Conservation (phyloP, 2,113 vertebrate genomes). For the Mesembrinibis cayennensis region DNA sequence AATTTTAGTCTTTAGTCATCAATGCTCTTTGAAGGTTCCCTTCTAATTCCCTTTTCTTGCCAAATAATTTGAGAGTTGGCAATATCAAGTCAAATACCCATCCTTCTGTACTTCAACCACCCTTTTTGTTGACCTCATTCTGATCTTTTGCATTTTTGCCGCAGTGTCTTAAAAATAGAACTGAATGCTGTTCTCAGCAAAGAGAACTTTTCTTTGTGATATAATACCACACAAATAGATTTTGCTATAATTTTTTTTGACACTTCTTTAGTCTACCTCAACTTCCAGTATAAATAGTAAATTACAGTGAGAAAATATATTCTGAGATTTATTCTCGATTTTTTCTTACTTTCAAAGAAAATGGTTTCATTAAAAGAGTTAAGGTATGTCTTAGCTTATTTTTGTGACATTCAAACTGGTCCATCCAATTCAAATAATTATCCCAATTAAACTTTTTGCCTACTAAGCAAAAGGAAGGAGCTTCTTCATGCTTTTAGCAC, state of each 20-base stretch:
- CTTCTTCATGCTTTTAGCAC: not conserved
- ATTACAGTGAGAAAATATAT: not conserved
- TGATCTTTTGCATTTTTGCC: not conserved
- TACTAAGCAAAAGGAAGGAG: not conserved
- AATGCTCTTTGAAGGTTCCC: conserved; percentile 62
- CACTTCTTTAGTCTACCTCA: not conserved
- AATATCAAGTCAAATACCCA: not conserved
- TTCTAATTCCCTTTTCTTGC: conserved; percentile 56
- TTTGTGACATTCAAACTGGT: not conserved
- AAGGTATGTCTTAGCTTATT: not conserved
- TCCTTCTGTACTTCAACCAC: not conserved
- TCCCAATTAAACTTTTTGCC: not conserved
- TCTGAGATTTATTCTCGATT: not conserved
- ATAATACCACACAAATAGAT: not conserved
- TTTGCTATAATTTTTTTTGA: not conserved
- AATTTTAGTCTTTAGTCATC: conserved; percentile 8
- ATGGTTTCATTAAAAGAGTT: not conserved
- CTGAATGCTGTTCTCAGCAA: not conserved
- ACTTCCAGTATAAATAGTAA: not conserved
- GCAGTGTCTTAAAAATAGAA: not conserved
- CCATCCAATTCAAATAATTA: not conserved
- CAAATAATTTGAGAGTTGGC: conserved; percentile 52
- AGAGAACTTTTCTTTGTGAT: not conserved
- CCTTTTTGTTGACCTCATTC: conserved; percentile 8
- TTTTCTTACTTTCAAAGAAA: not conserved